Evolutionary conservation across 1,140 invertebrate species (phyloP).

Genomic region (Geopemphigus sp.): DNA sequence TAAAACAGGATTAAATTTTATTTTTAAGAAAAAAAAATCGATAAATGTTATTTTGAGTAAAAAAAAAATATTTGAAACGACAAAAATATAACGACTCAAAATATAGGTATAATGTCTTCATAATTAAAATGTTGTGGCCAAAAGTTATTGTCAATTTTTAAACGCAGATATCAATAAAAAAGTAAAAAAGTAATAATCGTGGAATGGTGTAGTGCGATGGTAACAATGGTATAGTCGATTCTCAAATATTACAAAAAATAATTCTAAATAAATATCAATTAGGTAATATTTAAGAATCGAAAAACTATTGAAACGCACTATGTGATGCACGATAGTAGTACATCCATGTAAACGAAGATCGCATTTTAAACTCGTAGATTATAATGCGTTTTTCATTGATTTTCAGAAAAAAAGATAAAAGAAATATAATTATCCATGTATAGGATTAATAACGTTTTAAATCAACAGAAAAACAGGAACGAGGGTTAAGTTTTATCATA

Average conservation of each 20-base stretch:
- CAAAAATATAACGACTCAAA: not conserved
- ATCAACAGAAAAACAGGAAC: too few species aligned
- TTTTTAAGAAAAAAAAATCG: too few species aligned
- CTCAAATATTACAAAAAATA: not conserved
- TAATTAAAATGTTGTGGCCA: not conserved
- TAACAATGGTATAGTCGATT: not conserved
- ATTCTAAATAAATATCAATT: not conserved
- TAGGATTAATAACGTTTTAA: too few species aligned
- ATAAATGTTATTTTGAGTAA: not conserved
- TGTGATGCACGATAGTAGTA: too few species aligned
- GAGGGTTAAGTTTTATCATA: too few species aligned
- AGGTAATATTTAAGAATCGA: constrained; percentile 12
- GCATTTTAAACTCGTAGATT: not conserved
- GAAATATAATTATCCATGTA: too few species aligned
- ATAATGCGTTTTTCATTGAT: not conserved
- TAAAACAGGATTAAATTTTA: too few species aligned
- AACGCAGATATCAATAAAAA: not conserved
- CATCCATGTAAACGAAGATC: constrained; percentile 12
- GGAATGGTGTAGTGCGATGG: too few species aligned
- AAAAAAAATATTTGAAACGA: constrained; percentile 15
- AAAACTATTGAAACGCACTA: not conserved
- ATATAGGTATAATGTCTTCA: not conserved
- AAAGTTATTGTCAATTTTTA: not conserved
- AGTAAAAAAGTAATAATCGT: too few species aligned
- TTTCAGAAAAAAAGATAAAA: too few species aligned